Evolutionary conservation across 30 jellyfish, hydroid and myxozoan genomes (phyloP).

Genomic region (Aurelia sp.): DNA sequence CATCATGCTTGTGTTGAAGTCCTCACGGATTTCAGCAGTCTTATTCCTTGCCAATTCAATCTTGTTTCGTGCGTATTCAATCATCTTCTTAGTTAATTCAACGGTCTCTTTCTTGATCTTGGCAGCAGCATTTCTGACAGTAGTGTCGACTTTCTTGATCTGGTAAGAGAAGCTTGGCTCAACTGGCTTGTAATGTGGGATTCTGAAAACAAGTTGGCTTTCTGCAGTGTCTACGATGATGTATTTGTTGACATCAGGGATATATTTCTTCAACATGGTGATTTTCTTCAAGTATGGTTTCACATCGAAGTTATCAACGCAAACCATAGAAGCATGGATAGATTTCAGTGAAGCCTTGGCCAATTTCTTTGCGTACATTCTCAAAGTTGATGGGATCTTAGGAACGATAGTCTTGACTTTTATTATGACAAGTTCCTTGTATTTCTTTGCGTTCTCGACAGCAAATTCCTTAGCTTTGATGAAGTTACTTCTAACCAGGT

Average conservation of each 20-base stretch:
- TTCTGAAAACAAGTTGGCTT: conserved; percentile 60
- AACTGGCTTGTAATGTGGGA: conserved; percentile 70
- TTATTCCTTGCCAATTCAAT: conserved; percentile 61
- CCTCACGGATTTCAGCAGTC: conserved; percentile 88
- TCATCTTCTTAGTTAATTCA: conserved; percentile 45
- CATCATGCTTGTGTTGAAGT: conserved; percentile 50
- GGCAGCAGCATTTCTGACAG: conserved; percentile 60
- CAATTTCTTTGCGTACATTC: conserved; percentile 45
- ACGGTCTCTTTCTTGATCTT: conserved; percentile 33
- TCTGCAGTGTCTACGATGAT: conserved; percentile 76
- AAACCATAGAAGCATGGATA: conserved; percentile 69
- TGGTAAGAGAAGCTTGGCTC: conserved; percentile 88
- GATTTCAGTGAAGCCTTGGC: conserved; percentile 70
- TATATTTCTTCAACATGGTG: conserved; percentile 61
- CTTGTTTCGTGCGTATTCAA: conserved; percentile 67
- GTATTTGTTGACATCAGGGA: conserved; percentile 68
- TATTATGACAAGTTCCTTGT: conserved; percentile 21
- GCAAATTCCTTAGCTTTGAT: conserved; percentile 27
- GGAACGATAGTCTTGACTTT: conserved; percentile 47
- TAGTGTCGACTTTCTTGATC: conserved; percentile 30
- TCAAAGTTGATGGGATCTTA: conserved; percentile 50
- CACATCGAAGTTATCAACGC: conserved; percentile 73
- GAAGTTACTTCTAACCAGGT: conserved; percentile 10
- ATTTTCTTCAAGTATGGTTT: conserved; percentile 43
- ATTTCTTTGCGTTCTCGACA: conserved; percentile 34